Evolutionary conservation across 1,140 invertebrate genomes (phyloP).

Genomic region (Meloidogyne chitwoodi): DNA sequence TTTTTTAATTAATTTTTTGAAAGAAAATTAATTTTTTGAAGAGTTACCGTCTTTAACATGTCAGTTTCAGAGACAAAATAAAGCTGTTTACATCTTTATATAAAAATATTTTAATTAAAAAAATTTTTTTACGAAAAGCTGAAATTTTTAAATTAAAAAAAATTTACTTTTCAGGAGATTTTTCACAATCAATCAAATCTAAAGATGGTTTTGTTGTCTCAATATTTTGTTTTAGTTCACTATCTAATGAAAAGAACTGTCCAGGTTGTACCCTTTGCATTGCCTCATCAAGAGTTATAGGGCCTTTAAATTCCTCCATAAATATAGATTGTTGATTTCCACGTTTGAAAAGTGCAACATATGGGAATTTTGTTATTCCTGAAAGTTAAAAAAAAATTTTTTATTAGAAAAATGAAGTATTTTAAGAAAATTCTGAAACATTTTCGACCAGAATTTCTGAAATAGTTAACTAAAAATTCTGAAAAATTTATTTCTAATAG

Average conservation of each 20-base stretch:
- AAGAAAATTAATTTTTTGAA: not conserved
- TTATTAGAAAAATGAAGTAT: not conserved
- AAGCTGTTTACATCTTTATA: slow-evolving; percentile 28
- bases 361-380: slow-evolving; percentile 47
- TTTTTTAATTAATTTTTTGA: not conserved
- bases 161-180: slow-evolving; percentile 31
- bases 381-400: not conserved
- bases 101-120: slow-evolving; percentile 23
- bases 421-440: not conserved
- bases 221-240: slow-evolving; percentile 69
- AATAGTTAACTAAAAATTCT: not conserved
- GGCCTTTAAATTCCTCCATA: slow-evolving; percentile 34
- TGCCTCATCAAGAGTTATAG: slow-evolving; percentile 25
- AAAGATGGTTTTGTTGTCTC: slow-evolving; percentile 19
- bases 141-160: not conserved
- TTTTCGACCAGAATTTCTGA: not conserved
- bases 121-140: not conserved
- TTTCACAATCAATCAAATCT: slow-evolving; percentile 36
- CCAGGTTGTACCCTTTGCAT: slow-evolving; percentile 16
- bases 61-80: slow-evolving; percentile 60
- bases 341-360: slow-evolving; percentile 54
- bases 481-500: not conserved
- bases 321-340: slow-evolving; percentile 57
- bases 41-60: slow-evolving; percentile 50
- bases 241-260: slow-evolving; percentile 61